phyloP scores from a whole-genome alignment of 2,888 invertebrate genomes.

The Pedicia rivosa region DNA sequence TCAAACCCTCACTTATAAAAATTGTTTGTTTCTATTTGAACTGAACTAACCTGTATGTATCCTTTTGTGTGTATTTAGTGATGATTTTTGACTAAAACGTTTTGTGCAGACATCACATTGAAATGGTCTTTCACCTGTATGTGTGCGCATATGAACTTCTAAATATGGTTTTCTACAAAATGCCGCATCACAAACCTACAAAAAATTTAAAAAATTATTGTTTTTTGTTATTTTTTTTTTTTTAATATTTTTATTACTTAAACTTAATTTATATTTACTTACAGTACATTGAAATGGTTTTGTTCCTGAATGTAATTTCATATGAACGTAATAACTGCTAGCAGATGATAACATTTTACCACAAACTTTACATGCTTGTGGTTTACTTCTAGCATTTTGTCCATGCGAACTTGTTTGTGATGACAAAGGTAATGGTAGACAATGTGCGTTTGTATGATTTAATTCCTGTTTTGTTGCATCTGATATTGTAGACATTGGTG shows the following conservation, averaged over 20 bases:
- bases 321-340: conserved; percentile 66
- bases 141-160: conserved; percentile 55
- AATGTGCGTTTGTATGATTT: conserved; percentile 13
- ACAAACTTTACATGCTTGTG: conserved; percentile 63
- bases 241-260: background rate
- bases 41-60: conserved; percentile 45
- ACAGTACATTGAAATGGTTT: conserved; percentile 61
- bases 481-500: conserved; percentile 15
- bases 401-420: conserved; percentile 12
- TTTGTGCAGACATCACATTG: conserved; percentile 52
- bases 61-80: conserved; percentile 53
- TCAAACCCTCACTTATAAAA: no score
- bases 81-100: conserved; percentile 55
- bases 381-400: conserved; percentile 39
- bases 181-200: conserved; percentile 52
- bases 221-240: conserved; percentile 1
- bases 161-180: conserved; percentile 68
- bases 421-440: conserved; percentile 15
- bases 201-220: conserved; percentile 5
- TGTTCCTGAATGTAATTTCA: conserved; percentile 66
- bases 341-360: conserved; percentile 61
- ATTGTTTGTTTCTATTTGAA: no score
- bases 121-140: conserved; percentile 28
- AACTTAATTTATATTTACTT: conserved; percentile 7
- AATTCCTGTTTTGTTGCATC: conserved; percentile 18